A percentile compares a stretch with the other conserved stretches of the same genome.
phyloP scores from a whole-genome alignment of 2,888 invertebrate genomes.

The Empis livida region DNA sequence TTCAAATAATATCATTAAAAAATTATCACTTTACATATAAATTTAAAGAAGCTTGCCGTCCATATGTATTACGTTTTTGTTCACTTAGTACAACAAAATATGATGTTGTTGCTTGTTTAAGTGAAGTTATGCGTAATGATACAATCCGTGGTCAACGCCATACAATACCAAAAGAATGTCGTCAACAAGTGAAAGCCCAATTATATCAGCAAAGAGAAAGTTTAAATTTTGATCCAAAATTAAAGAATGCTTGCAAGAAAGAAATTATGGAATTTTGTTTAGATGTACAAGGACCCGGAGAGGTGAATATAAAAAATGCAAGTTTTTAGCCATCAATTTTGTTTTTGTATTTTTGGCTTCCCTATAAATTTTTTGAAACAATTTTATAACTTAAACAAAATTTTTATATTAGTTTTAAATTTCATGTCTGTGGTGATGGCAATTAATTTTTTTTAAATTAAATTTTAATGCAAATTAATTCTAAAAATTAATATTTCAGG shows the following conservation, averaged over 20 bases:
- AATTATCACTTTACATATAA: slow-evolving; percentile 88
- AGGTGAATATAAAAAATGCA: slow-evolving; percentile 38
- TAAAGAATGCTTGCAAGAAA: slow-evolving; percentile 66
- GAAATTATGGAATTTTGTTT: slow-evolving; percentile 67
- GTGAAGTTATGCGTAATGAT: slow-evolving; percentile 82
- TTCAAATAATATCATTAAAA: slow-evolving; percentile 85
- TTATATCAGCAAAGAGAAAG: slow-evolving; percentile 85
- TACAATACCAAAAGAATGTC: slow-evolving; percentile 74
- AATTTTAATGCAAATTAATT: not conserved
- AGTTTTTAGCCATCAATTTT: slow-evolving; percentile 10
- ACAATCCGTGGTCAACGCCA: slow-evolving; percentile 64
- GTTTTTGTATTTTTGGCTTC: not conserved
- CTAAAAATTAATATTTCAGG: slow-evolving; percentile 37
- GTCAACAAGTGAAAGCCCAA: slow-evolving; percentile 82
- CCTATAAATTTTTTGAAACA: too few relatives aligned
- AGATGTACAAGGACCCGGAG: slow-evolving; percentile 50
- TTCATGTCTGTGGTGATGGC: too few relatives aligned
- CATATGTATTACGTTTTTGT: slow-evolving; percentile 59
- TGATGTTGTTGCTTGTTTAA: slow-evolving; percentile 50
- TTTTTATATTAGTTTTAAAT: too few relatives aligned
- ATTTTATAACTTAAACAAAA: too few relatives aligned
- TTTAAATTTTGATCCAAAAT: slow-evolving; percentile 68
- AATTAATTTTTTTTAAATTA: not conserved
- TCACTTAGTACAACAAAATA: slow-evolving; percentile 59
- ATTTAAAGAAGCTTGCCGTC: slow-evolving; percentile 88